Percentiles rank a stretch among this genome's conserved stretches.
These are phyloP conservation scores for Macquaria australasica DNA, from an alignment of 2,113 vertebrate genomes.

Conservation along the genomic window DNA sequence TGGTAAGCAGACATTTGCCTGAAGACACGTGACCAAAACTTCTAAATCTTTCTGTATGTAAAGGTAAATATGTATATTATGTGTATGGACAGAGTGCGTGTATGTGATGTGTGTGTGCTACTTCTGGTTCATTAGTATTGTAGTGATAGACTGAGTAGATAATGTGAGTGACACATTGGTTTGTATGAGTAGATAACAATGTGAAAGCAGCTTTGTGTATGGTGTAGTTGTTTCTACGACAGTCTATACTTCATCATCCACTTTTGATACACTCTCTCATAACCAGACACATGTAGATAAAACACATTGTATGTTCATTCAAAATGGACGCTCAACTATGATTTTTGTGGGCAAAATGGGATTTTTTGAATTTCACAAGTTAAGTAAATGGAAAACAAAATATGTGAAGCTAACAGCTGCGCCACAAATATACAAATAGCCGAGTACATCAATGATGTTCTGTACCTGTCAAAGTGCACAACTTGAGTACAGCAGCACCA, in stretches of 20 bases:
- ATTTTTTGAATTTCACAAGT: neutral
- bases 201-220: constrained; percentile 1
- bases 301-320: neutral
- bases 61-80: neutral
- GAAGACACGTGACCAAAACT: constrained; percentile 24
- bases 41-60: constrained; percentile 5
- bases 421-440: neutral
- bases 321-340: neutral
- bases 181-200: neutral
- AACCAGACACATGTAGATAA: neutral
- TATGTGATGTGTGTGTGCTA: constrained; percentile 1
- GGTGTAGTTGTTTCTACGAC: neutral
- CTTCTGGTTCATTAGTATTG: constrained; percentile 4
- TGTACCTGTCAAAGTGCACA: neutral
- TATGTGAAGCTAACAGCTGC: neutral
- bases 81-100: neutral
- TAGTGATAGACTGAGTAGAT: neutral
- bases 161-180: neutral
- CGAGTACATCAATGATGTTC: neutral
- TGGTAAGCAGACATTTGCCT: constrained; percentile 40
- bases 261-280: neutral
- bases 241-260: neutral
- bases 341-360: neutral
- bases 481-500: neutral
- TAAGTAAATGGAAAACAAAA: neutral